A percentile compares a stretch with the other conserved stretches of the same genome.
Evolutionary conservation across 2,113 vertebrate species (phyloP).

Genomic region (Nothocercus julius): DNA sequence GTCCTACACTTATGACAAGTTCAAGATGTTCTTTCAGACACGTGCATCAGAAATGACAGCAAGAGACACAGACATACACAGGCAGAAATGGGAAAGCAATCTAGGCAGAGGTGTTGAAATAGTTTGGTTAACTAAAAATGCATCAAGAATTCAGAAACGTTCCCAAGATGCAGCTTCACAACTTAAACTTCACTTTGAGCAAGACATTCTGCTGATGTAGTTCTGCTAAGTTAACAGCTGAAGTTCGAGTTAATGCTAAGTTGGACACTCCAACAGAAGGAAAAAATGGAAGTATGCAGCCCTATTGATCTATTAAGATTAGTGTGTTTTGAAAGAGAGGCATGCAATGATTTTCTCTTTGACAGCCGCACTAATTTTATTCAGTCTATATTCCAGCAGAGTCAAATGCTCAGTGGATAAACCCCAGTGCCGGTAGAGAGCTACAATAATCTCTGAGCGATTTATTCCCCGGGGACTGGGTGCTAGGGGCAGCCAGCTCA

Average conservation of each 20-base stretch:
- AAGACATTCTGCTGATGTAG: background rate
- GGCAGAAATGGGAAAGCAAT: slow-evolving; percentile 31
- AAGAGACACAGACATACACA: slow-evolving; percentile 13
- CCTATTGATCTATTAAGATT: background rate
- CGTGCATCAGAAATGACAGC: background rate
- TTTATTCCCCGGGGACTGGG: background rate
- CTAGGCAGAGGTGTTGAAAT: slow-evolving; percentile 36
- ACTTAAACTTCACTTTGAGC: background rate
- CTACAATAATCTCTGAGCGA: background rate
- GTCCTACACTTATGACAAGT: slow-evolving; percentile 6
- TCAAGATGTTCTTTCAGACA: slow-evolving; percentile 4
- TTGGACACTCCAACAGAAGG: background rate
- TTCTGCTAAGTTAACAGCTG: background rate
- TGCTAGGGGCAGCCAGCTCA: background rate
- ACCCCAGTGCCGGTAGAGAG: slow-evolving; percentile 2
- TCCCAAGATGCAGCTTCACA: background rate
- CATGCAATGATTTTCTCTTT: background rate
- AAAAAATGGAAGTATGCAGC: background rate
- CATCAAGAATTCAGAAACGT: background rate
- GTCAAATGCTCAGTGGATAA: background rate
- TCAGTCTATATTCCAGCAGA: background rate
- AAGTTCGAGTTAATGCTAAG: too few relatives aligned
- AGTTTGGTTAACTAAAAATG: slow-evolving; percentile 31
- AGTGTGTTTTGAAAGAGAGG: background rate
- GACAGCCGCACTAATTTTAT: background rate